Percentiles rank a stretch among this genome's conserved stretches.
phyloP scores from a whole-genome alignment of 2,113 vertebrate genomes.

The Lethenteron reissneri region DNA sequence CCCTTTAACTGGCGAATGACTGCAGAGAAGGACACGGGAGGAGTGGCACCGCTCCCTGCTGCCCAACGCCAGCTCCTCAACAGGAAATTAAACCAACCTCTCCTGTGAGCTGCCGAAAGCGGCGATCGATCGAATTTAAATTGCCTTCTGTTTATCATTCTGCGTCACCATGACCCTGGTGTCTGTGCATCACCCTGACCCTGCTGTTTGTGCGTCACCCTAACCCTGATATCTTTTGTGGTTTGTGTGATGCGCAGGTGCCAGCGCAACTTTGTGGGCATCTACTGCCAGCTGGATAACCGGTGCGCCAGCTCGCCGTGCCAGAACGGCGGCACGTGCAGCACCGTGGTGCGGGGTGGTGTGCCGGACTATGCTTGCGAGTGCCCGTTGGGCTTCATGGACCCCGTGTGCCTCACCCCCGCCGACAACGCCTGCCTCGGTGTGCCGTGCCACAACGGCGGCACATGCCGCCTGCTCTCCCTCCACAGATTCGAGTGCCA shows the following conservation, averaged over 20 bases:
- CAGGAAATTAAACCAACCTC: too few relatives aligned
- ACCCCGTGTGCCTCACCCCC: constrained; percentile 41
- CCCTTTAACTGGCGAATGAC: too few relatives aligned
- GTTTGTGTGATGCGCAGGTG: constrained; percentile 29
- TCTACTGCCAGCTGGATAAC: constrained; percentile 45
- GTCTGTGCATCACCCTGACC: too few relatives aligned
- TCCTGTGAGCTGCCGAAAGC: too few relatives aligned
- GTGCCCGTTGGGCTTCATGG: constrained; percentile 47
- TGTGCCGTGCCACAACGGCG: constrained; percentile 60
- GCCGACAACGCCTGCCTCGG: constrained; percentile 36
- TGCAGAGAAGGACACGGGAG: too few relatives aligned
- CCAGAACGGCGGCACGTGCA: constrained; percentile 44
- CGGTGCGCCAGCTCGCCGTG: constrained; percentile 45
- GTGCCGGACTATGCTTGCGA: constrained; percentile 32
- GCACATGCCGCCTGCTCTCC: constrained; percentile 45
- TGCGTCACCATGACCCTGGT: too few relatives aligned
- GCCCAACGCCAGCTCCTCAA: too few relatives aligned
- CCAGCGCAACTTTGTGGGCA: constrained; percentile 27
- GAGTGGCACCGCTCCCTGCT: too few relatives aligned
- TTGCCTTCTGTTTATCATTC: too few relatives aligned
- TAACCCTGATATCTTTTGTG: neutral
- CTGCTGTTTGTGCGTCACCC: neutral
- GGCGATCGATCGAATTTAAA: too few relatives aligned
- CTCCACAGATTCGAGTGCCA: constrained; percentile 45
- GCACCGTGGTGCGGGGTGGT: constrained; percentile 15